Evolutionary conservation across 2,113 vertebrate species (phyloP).

Genomic region (Cepphus grylle): DNA sequence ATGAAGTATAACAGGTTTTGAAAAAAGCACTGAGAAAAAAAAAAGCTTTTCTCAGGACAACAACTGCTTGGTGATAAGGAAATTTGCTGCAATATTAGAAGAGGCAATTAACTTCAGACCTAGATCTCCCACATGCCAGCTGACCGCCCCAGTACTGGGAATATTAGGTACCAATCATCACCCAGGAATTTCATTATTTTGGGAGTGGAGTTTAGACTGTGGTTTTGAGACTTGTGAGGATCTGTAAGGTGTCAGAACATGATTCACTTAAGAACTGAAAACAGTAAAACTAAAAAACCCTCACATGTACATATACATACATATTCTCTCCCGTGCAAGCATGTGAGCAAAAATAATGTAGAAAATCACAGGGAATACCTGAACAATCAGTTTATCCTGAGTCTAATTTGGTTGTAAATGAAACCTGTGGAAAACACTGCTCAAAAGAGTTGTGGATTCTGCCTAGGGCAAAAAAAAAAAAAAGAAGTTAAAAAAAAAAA

Average conservation of each 20-base stretch:
- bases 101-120: not conserved
- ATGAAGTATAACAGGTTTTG: not conserved
- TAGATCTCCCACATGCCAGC: not conserved
- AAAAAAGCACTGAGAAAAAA: not conserved
- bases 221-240: not conserved
- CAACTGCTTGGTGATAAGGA: not conserved
- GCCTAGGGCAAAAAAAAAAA: not conserved
- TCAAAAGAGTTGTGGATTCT: not conserved
- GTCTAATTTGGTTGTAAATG: not conserved
- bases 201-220: not conserved
- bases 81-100: not conserved
- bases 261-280: not conserved
- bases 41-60: not conserved
- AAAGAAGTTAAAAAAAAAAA: not conserved
- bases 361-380: not conserved
- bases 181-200: not conserved
- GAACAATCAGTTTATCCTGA: not conserved
- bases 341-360: not conserved
- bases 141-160: not conserved
- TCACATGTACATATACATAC: not conserved
- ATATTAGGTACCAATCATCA: not conserved
- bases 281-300: not conserved
- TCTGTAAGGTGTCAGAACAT: not conserved
- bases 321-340: not conserved
- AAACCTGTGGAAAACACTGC: not conserved